Conservation (phyloP, 2,888 invertebrate species). For the Liopterus haemorrhoidalis region DNA sequence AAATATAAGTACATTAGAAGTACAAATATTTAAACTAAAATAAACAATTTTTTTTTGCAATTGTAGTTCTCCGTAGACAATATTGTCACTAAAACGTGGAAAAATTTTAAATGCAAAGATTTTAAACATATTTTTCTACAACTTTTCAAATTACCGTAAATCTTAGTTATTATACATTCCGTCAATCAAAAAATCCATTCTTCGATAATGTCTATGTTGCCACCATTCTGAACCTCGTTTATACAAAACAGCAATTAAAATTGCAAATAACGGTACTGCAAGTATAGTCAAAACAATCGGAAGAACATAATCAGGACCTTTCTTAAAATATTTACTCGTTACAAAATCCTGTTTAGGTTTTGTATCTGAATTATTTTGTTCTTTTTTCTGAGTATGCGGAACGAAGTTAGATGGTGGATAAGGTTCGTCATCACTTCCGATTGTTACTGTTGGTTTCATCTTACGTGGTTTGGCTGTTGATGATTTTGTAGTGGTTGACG, state of each 20-base stretch:
- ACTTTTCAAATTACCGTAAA: too few species aligned
- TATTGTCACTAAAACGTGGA: background rate
- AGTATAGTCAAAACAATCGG: constrained; percentile 69
- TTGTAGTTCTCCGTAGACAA: background rate
- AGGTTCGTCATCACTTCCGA: constrained; percentile 43
- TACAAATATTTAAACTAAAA: background rate
- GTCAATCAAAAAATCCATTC: constrained; percentile 84
- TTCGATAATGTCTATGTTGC: constrained; percentile 77
- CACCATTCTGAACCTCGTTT: constrained; percentile 74
- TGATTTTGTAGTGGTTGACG: constrained; percentile 34
- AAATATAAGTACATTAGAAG: too few species aligned
- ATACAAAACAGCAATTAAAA: constrained; percentile 60
- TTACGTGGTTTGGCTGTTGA: constrained; percentile 38
- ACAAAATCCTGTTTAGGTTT: constrained; percentile 33
- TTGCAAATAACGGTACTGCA: constrained; percentile 67
- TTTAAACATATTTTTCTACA: background rate
- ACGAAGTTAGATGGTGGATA: constrained; percentile 21
- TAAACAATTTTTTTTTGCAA: background rate
- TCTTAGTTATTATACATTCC: constrained; percentile 78
- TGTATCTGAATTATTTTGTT: constrained; percentile 4
- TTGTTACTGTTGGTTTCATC: constrained; percentile 51
- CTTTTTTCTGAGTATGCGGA: constrained; percentile 11
- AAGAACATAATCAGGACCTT: constrained; percentile 60
- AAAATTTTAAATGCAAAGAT: background rate
- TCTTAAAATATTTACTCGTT: constrained; percentile 27